These are phyloP conservation scores for Lordiphosa fenestrarum DNA, from an alignment of 2,888 invertebrate species.

Conservation along the genomic window DNA sequence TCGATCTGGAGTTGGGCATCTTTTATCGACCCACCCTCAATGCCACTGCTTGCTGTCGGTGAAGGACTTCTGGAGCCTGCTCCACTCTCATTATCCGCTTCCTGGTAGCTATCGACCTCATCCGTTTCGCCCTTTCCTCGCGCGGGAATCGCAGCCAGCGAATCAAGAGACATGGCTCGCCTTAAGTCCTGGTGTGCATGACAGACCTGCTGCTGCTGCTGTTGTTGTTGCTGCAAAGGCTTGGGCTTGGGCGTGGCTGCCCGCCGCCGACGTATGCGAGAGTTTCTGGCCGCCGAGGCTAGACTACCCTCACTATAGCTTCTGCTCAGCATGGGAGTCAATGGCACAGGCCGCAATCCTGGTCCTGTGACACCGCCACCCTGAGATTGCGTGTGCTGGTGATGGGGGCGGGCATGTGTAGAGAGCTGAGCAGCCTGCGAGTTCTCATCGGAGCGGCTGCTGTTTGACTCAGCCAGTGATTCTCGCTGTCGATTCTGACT, in stretches of 20 bases:
- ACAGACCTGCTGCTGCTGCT: slow-evolving; percentile 28
- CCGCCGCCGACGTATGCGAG: slow-evolving; percentile 62
- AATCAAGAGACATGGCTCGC: slow-evolving; percentile 75
- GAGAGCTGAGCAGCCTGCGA: slow-evolving; percentile 46
- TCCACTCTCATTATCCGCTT: slow-evolving; percentile 75
- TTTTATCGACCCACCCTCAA: slow-evolving; percentile 89
- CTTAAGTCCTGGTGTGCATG: slow-evolving; percentile 52
- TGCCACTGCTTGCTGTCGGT: slow-evolving; percentile 92
- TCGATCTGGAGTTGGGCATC: slow-evolving; percentile 91
- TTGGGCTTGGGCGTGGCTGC: slow-evolving; percentile 29
- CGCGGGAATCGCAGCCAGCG: slow-evolving; percentile 57
- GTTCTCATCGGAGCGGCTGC: slow-evolving; percentile 75
- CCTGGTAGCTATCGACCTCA: slow-evolving; percentile 74
- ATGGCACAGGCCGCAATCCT: slow-evolving; percentile 47
- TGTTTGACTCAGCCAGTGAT: slow-evolving; percentile 65
- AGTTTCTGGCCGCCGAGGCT: slow-evolving; percentile 70
- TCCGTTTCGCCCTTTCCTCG: slow-evolving; percentile 60
- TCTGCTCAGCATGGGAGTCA: slow-evolving; percentile 79
- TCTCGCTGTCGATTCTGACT: slow-evolving; percentile 56
- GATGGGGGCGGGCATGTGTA: slow-evolving; percentile 46
- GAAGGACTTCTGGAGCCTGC: slow-evolving; percentile 89
- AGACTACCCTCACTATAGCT: slow-evolving; percentile 84
- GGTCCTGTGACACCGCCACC: slow-evolving; percentile 35
- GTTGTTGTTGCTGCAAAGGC: slow-evolving; percentile 15
- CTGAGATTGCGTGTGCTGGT: slow-evolving; percentile 59